phyloP scores from a whole-genome alignment of 2,113 vertebrate species.

The Pangasianodon gigas region DNA sequence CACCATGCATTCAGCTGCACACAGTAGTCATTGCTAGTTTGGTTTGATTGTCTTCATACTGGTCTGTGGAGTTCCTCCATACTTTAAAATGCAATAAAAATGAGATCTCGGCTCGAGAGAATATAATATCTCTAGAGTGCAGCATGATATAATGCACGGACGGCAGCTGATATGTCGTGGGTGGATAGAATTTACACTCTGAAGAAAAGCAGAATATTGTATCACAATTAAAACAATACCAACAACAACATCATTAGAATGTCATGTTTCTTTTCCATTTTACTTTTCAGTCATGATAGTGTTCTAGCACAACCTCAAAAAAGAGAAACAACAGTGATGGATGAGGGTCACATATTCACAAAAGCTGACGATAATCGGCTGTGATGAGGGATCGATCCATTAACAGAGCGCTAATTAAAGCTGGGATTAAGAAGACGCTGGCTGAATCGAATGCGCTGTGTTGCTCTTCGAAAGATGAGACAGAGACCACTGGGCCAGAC shows the following conservation, averaged over 20 bases:
- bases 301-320: background rate
- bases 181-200: background rate
- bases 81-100: slow-evolving; percentile 24
- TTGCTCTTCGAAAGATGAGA: slow-evolving; percentile 29
- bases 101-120: background rate
- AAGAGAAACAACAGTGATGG: background rate
- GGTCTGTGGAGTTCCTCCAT: background rate
- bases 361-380: slow-evolving; percentile 21
- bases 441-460: slow-evolving; percentile 25
- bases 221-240: background rate
- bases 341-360: background rate
- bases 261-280: background rate
- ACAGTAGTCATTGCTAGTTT: slow-evolving; percentile 1
- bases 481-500: slow-evolving; percentile 25
- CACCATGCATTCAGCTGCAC: background rate
- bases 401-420: slow-evolving; percentile 47
- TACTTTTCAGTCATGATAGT: background rate
- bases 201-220: background rate
- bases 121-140: background rate
- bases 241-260: background rate
- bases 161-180: too few relatives aligned
- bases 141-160: background rate
- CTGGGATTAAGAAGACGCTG: slow-evolving; percentile 22
- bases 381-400: slow-evolving; percentile 24
- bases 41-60: slow-evolving; percentile 19